Conservation (phyloP, 1,140 invertebrate species). For the Steinernema feltiae region DNA sequence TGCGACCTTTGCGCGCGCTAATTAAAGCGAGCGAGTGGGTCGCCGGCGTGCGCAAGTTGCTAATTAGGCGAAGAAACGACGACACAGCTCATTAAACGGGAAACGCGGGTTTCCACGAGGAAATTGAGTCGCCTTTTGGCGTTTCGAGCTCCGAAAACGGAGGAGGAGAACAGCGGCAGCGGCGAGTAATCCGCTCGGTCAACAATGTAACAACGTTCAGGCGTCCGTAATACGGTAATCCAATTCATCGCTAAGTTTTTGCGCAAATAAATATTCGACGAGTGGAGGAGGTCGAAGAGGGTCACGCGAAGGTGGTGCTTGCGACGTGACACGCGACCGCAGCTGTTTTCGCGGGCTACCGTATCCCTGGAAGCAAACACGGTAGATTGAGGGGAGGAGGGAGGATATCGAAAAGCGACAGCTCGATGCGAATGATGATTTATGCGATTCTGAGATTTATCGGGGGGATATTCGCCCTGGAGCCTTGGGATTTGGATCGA, state of each 20-base stretch:
- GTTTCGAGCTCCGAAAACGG: not conserved
- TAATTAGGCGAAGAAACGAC: conserved; percentile 9
- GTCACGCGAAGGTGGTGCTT: not conserved
- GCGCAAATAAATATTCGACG: not conserved
- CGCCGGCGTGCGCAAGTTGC: conserved; percentile 7
- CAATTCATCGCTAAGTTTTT: conserved; percentile 15
- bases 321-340: not conserved
- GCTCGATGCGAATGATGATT: too few relatives aligned
- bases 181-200: not conserved
- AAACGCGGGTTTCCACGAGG: too few relatives aligned
- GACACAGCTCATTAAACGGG: not conserved
- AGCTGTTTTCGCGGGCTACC: not conserved
- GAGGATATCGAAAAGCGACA: too few relatives aligned
- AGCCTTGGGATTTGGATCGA: too few relatives aligned
- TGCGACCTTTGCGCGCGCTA: not conserved
- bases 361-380: not conserved
- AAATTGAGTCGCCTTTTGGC: too few relatives aligned
- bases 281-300: not conserved
- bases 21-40: not conserved
- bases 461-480: too few relatives aligned
- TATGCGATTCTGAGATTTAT: not conserved
- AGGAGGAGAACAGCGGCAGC: not conserved
- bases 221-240: conserved; percentile 4
- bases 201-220: not conserved
- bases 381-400: too few relatives aligned